Evolutionary conservation across 2,113 vertebrate genomes (phyloP).

Genomic region (Vulpes lagopus): DNA sequence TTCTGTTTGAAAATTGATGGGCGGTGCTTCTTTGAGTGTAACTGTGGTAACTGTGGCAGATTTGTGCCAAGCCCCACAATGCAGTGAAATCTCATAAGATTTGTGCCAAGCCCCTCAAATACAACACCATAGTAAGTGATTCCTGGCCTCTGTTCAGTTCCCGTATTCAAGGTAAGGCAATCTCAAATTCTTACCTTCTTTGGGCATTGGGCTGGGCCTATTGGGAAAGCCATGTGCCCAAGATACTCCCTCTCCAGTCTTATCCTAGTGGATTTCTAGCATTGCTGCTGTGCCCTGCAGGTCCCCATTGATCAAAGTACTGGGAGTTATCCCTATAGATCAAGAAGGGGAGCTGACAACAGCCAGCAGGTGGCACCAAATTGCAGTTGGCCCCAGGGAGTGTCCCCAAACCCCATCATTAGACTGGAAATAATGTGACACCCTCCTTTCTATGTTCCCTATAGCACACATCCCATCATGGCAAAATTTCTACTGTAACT

Average conservation of each 20-base stretch:
- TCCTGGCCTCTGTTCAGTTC: background rate
- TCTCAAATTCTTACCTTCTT: background rate
- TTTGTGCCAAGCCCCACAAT: background rate
- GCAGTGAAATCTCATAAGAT: background rate
- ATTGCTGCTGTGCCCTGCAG: background rate
- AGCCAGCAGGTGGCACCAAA: background rate
- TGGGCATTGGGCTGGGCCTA: background rate
- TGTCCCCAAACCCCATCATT: background rate
- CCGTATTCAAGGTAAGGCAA: background rate
- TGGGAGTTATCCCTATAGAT: background rate
- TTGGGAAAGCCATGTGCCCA: background rate
- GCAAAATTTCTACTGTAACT: background rate
- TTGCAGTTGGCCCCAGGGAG: background rate
- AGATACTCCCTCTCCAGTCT: no score
- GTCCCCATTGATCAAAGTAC: background rate
- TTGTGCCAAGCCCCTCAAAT: background rate
- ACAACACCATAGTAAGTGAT: rapidly evolving
- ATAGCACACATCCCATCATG: background rate
- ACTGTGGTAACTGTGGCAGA: background rate
- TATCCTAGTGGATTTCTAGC: background rate
- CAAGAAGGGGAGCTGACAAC: background rate
- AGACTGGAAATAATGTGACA: background rate
- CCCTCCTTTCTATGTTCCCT: background rate
- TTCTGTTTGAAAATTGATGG: background rate
- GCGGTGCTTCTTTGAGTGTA: background rate